Base-by-base conservation (phyloP, 2,797 vertebrate genomes). In the Bradypodion pumilum region DNA sequence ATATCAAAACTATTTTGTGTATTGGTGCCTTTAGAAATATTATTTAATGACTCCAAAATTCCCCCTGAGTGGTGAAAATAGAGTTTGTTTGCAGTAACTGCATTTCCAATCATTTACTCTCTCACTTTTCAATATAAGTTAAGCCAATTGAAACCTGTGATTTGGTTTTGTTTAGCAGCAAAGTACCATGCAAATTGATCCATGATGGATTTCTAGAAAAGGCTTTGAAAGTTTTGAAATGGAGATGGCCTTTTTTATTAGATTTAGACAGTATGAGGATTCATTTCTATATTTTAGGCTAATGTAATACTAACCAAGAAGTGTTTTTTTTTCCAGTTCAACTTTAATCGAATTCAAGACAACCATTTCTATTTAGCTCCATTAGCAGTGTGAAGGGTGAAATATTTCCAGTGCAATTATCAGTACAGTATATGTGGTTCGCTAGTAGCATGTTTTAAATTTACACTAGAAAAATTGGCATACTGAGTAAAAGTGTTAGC, bases 21-120 rank as follows among this genome's bases (percentile, higher is more conserved):
- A 95, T 96, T 95, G 95, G 94, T 95, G 94, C 92, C 92, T 95
- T 96, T 90, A 94, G 94, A 97, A 97, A 96, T 96, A 96, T 90
- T 96, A 96, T 96, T 97, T 95, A 95, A 96, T 95, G 92, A 95
- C 91, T 88, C 93, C 89, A 92, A 95, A 97, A 97, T 95, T 97
- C 97, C 96, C 95, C 93, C 90, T 95, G 97, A 97, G 95, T 94
- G 91, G 92, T 96, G 96, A 94, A 97, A 97, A 97, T 96, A 93
- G 95, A 96, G 96, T 97, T 95, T 96, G 96, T 97, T 97, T 96
- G 95, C 95, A 94, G 96, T 98, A 98, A 98, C 98, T 97, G 96
- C 95, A 96, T 98, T 98, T 97, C 94, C 92, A 87, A 93, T 94
- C 94, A 91, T 96, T 97, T 95, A 95, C 94, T 92, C 94, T 96